Evolutionary conservation across 2,888 invertebrate genomes (phyloP).

Genomic region (Podabrus alpinus): DNA sequence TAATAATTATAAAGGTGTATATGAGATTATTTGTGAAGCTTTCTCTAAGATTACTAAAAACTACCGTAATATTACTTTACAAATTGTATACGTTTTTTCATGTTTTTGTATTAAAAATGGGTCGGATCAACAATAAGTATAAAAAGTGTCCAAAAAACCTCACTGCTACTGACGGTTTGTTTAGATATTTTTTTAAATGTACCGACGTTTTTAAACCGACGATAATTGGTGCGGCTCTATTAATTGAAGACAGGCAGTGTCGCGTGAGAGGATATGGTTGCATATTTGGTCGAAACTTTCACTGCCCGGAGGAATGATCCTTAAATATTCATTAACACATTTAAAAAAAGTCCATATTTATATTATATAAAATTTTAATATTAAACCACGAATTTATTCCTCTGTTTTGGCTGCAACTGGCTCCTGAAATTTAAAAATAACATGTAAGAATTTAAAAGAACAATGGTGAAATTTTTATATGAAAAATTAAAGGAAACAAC

Average conservation of each 20-base stretch:
- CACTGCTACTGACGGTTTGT: constrained; percentile 50
- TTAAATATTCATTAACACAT: constrained; percentile 44
- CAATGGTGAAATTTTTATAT: too few species aligned
- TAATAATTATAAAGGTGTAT: constrained; percentile 29
- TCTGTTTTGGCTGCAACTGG: constrained; percentile 43
- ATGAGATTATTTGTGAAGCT: constrained; percentile 38
- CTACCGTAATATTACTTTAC: constrained; percentile 54
- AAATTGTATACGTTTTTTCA: constrained; percentile 52
- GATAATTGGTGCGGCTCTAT: constrained; percentile 33
- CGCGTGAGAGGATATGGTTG: constrained; percentile 31
- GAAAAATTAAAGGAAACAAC: too few species aligned
- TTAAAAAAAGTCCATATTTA: constrained; percentile 44
- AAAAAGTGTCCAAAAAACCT: constrained; percentile 52
- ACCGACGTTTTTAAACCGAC: neutral
- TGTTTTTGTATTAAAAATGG: constrained; percentile 39
- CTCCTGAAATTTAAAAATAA: constrained; percentile 40
- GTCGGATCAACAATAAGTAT: constrained; percentile 52
- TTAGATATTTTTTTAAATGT: constrained; percentile 42
- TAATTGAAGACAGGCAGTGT: constrained; percentile 51
- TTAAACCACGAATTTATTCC: constrained; percentile 44
- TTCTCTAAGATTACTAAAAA: constrained; percentile 39
- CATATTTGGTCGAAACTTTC: constrained; percentile 49
- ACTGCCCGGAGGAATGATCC: constrained; percentile 53
- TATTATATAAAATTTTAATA: constrained; percentile 31
- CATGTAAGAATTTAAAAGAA: too few species aligned